Base-by-base conservation (phyloP, 2,888 invertebrate species). In the Troides oblongomaculatus region DNA sequence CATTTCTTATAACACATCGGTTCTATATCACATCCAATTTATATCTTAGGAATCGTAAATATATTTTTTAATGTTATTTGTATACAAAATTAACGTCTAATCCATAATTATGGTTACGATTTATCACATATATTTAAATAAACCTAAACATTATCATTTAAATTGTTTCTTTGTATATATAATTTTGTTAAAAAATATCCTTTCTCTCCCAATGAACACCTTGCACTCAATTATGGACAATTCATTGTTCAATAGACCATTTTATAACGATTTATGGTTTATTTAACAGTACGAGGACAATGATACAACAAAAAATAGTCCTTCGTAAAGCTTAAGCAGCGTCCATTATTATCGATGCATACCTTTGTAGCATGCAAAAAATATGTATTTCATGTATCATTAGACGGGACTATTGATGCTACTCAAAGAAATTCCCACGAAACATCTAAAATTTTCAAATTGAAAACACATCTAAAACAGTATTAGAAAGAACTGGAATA, bases 211-310 rank as follows among this genome's bases (percentile, higher is more conserved):
- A 82, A 76, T 78, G 73, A 79, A 78, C 76, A 81, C 80, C 74
- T 77, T 72, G 75, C 84, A 82, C 81, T 83, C 82, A 79, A 78
- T 75, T 78, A 74, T 74, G 75, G 73, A 74, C 84, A 81, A 88
- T 90, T 88, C 85, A 88, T 78, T 79, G 82, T 83, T 81, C 79
- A 78, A 85, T 81, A 82, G 81, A 83, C 87, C 88, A 88, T 91
- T 91, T 89, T 86, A 85, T 84, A 82, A 90, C 85, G 89, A 92
- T 92, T 92, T 92, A 92, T 92, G 87, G 91, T 90, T 87, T 92
- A 92, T 90, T 90, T 84, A 88, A 91, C 91, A 90, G 92, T 89
- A 87, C 89, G 87, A 85, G 86, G 74, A 75, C 74, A 73, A 74
- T 76, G 79, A 78, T 74, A 75, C 75, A 77, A 75, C 75, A 80